A percentile compares a stretch with the other conserved stretches of the same genome.
phyloP scores from a whole-genome alignment of 2,113 vertebrate species.

The Tachysurus fulvidraco region DNA sequence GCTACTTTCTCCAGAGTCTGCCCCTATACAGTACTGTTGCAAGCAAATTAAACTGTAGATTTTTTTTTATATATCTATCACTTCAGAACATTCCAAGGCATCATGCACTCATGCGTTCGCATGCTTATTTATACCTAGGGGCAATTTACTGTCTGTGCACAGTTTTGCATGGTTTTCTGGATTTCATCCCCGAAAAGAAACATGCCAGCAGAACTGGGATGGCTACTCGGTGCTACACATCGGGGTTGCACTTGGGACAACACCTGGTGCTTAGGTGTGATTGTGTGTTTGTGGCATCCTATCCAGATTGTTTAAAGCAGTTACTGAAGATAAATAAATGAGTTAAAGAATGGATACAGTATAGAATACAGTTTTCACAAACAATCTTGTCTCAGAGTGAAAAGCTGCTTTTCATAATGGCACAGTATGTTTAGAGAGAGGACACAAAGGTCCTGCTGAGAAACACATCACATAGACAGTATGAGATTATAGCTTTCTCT shows the following conservation, averaged over 20 bases:
- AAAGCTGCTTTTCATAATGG: slow-evolving; percentile 30
- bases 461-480: slow-evolving; percentile 33
- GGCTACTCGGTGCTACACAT: background rate
- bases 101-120: no score
- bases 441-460: slow-evolving; percentile 28
- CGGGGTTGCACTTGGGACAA: background rate
- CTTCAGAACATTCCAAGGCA: background rate
- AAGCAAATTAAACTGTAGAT: background rate
- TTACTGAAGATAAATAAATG: background rate
- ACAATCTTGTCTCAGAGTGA: background rate
- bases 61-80: background rate
- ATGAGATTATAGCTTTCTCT: slow-evolving; percentile 42
- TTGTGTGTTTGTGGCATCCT: background rate
- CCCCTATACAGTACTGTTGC: background rate
- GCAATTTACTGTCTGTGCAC: background rate
- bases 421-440: slow-evolving; percentile 39
- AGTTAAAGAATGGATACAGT: background rate
- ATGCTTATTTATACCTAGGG: background rate
- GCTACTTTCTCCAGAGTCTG: background rate
- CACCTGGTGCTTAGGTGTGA: background rate
- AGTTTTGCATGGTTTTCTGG: background rate
- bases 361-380: background rate
- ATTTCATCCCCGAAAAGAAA: background rate
- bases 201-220: background rate
- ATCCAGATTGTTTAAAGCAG: background rate